phyloP scores from a whole-genome alignment of 2,113 vertebrate species.

The Cromileptes altivelis region DNA sequence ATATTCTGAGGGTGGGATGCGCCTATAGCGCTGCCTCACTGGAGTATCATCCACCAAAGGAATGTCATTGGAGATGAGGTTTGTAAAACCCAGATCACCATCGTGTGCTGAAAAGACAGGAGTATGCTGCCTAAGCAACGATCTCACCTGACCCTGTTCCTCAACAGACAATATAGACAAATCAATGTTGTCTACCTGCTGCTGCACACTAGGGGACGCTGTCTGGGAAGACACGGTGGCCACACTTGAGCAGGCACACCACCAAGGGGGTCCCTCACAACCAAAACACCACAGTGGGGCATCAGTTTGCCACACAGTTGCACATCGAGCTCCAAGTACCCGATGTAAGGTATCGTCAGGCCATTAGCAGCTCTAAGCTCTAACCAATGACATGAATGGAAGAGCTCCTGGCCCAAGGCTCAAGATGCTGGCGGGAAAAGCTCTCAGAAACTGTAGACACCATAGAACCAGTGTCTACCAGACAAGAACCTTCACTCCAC shows the following conservation, averaged over 20 bases:
- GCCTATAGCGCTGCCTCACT: background rate
- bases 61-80: background rate
- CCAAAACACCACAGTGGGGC: background rate
- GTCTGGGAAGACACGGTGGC: too few species aligned
- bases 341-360: background rate
- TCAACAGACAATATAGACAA: background rate
- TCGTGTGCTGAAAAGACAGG: background rate
- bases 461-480: too few species aligned
- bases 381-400: too few species aligned
- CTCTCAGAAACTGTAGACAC: too few species aligned
- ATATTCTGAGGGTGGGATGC: background rate
- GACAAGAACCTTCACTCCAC: too few species aligned
- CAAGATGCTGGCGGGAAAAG: too few species aligned
- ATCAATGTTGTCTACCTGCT: too few species aligned
- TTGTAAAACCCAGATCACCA: background rate
- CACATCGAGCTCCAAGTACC: background rate
- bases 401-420: too few species aligned
- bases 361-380: too few species aligned
- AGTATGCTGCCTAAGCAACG: rapidly evolving
- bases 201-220: too few species aligned
- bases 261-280: background rate
- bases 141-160: background rate
- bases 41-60: background rate
- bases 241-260: background rate
- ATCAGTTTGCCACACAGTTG: background rate